Evolutionary conservation across 2,113 vertebrate species (phyloP).

Genomic region (Orientallactaga bullata): DNA sequence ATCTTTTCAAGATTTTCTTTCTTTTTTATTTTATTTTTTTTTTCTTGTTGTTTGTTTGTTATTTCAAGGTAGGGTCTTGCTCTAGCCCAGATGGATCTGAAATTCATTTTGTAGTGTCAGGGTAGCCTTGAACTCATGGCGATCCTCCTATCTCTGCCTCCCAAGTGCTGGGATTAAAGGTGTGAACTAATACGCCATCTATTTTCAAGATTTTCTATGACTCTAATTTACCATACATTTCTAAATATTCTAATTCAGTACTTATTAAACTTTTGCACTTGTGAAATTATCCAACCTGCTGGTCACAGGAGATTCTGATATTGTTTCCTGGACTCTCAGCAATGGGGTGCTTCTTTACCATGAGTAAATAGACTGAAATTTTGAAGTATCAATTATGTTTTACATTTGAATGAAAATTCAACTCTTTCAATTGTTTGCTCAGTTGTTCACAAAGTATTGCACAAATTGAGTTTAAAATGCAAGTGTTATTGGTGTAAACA

Average conservation of each 20-base stretch:
- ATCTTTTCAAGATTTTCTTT: conserved; percentile 65
- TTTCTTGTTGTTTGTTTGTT: too few relatives aligned
- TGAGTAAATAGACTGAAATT: conserved; percentile 73
- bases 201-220: conserved; percentile 65
- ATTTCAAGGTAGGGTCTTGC: too few relatives aligned
- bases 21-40: too few relatives aligned
- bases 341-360: conserved; percentile 45
- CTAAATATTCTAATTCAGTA: conserved; percentile 69
- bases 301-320: conserved; percentile 65
- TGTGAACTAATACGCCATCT: too few relatives aligned
- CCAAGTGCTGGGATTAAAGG: too few relatives aligned
- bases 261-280: conserved; percentile 75
- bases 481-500: conserved; percentile 73
- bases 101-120: too few relatives aligned
- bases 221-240: conserved; percentile 38
- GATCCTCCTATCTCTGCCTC: too few relatives aligned
- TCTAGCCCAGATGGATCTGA: too few relatives aligned
- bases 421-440: conserved; percentile 83
- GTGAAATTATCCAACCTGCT: conserved; percentile 65
- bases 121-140: too few relatives aligned
- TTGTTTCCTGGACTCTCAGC: conserved; percentile 54
- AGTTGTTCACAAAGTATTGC: conserved; percentile 82
- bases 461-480: conserved; percentile 77
- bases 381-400: conserved; percentile 78
- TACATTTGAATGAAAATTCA: conserved; percentile 84